These are phyloP conservation scores for Epistrophe eligans DNA, from an alignment of 2,888 invertebrate species.

Conservation along the genomic window DNA sequence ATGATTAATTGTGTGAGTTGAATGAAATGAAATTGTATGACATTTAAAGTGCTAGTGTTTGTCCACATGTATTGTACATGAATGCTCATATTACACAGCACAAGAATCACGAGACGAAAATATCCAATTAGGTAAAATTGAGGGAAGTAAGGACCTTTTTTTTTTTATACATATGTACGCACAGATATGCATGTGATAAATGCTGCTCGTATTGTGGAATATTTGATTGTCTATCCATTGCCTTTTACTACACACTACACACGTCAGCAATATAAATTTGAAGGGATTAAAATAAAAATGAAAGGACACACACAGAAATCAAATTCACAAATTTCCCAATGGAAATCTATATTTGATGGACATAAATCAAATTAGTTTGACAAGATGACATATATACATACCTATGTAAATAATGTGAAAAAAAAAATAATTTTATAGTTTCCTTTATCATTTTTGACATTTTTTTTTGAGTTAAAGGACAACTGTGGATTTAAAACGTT, in stretches of 20 bases:
- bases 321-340: constrained; percentile 32
- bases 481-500: background rate
- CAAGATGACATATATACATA: background rate
- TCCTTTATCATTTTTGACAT: background rate
- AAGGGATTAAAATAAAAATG: background rate
- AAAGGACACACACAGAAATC: constrained; percentile 15
- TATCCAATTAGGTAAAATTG: constrained; percentile 16
- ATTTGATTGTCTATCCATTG: background rate
- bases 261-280: background rate
- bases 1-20: constrained; percentile 14
- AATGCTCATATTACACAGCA: too few relatives aligned
- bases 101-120: constrained; percentile 7
- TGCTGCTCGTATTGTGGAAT: background rate
- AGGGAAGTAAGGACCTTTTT: too few relatives aligned
- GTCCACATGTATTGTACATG: background rate
- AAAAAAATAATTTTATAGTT: background rate
- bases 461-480: background rate
- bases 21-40: background rate
- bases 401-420: background rate
- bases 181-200: background rate
- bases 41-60: background rate
- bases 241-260: too few relatives aligned
- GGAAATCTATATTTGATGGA: constrained; percentile 26
- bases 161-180: background rate
- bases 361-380: constrained; percentile 27